These are phyloP conservation scores for Lissonota sp. DNA, from an alignment of 2,888 invertebrate genomes.

Conservation along the genomic window DNA sequence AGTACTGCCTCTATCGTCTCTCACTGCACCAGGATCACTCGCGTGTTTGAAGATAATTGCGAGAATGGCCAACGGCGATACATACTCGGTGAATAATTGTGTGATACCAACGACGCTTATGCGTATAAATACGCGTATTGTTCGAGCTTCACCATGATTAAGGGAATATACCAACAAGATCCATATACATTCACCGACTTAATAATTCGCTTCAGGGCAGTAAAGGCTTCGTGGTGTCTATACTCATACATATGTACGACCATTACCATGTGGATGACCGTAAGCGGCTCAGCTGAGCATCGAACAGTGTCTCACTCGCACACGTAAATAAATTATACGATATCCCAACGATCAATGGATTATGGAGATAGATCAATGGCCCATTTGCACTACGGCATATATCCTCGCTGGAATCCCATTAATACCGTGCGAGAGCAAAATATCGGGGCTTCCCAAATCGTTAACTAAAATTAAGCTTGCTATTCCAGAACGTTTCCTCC, in stretches of 20 bases:
- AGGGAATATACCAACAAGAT: not conserved
- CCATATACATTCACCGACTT: not conserved
- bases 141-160: not conserved
- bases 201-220: not conserved
- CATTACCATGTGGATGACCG: not conserved
- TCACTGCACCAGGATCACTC: not conserved
- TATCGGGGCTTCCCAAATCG: no score
- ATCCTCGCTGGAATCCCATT: no score
- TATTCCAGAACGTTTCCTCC: no score
- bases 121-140: not conserved
- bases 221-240: not conserved
- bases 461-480: no score
- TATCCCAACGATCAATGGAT: slow-evolving; percentile 3
- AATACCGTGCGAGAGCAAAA: no score
- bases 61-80: slow-evolving; percentile 1
- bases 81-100: not conserved
- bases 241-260: not conserved
- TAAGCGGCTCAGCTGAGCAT: not conserved
- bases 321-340: not conserved
- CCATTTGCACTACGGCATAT: slow-evolving; percentile 20
- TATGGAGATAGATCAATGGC: slow-evolving; percentile 30
- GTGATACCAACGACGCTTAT: not conserved
- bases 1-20: not conserved
- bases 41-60: not conserved
- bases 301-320: no score